Base-by-base conservation (phyloP, 2,888 invertebrate genomes). In the Phoenoteleia sp. region DNA sequence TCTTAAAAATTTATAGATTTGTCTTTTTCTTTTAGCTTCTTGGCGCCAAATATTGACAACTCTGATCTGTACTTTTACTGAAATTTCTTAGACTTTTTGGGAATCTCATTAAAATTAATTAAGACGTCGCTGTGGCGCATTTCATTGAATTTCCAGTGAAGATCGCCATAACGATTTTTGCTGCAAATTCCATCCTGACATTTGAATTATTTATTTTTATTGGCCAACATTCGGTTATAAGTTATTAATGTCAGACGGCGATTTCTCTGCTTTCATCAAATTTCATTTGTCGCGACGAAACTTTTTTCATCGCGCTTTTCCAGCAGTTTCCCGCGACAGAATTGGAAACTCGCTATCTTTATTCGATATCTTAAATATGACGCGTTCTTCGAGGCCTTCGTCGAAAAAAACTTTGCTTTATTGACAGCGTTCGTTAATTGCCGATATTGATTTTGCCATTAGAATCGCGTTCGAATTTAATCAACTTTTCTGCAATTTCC, bases 81-180 rank as follows among this genome's bases (percentile, higher is more conserved):
- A n/a, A n/a, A n/a, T n/a, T n/a, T n/a, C n/a, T n/a, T n/a, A n/a
- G n/a, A n/a, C n/a, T n/a, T n/a, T n/a, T n/a, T n/a, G n/a, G n/a
- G n/a, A 21, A 58, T 39, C 33, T 58, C 58, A 36, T 58, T 58
- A 58, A 58, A 58, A 19, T 21, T 36, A 42, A 60, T 60, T 60
- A 23, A 42, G 60, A 42, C n/a, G 42, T 42, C 39, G 9, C 9
- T 39, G n/a, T 13, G n/a, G 3, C n/a, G 39, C n/a, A 39, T 39
- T 60, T 42, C 25, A 60, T 60, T 42, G 42, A 60, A 42, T 60
- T 60, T 60, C 23, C n/a, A n/a, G n/a, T n/a, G n/a, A n/a, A n/a
- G 6, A 39, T 39, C 39, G 6, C 3, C 6, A 39, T 39, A n/a
- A 39, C n/a, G 9, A 5, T 39, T 39, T n/a, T 13, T 39, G 7